phyloP scores from a whole-genome alignment of 2,888 invertebrate genomes.

The Itoplectis maculator region DNA sequence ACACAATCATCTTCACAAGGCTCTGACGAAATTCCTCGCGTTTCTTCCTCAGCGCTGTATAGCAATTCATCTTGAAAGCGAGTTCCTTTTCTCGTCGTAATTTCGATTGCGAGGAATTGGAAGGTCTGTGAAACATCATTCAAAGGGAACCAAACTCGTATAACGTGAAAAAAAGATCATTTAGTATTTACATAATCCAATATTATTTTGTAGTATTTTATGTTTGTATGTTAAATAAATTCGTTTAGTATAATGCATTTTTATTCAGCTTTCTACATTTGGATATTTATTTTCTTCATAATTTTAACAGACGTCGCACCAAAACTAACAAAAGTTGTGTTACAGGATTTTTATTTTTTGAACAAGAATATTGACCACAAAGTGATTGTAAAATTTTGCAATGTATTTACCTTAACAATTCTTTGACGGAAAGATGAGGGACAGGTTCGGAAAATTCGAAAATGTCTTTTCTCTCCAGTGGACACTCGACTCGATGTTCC shows the following conservation, averaged over 20 bases:
- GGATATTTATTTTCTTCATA: no score
- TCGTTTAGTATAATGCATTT: neutral
- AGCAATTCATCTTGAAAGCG: constrained; percentile 85
- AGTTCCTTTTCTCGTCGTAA: constrained; percentile 69
- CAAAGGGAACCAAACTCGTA: neutral
- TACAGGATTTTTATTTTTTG: no score
- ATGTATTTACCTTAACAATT: constrained; percentile 59
- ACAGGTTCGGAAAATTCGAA: constrained; percentile 37
- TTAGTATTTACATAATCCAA: no score
- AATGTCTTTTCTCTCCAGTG: constrained; percentile 39
- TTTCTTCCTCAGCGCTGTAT: constrained; percentile 89
- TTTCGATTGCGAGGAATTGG: constrained; percentile 58
- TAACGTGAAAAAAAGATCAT: neutral
- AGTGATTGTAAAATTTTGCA: no score
- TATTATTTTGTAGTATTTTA: neutral
- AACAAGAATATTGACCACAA: no score
- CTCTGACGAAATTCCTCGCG: constrained; percentile 93
- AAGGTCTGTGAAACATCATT: constrained; percentile 48
- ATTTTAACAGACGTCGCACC: no score
- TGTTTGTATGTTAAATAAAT: neutral
- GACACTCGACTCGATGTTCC: constrained; percentile 44
- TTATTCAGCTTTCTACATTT: neutral
- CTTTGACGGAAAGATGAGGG: constrained; percentile 41
- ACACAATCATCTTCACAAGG: constrained; percentile 90
- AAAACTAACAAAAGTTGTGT: no score